Percentiles rank a stretch among this genome's conserved stretches.
Conservation (phyloP, 2,113 vertebrate species). For the Hemibates koningsi region DNA sequence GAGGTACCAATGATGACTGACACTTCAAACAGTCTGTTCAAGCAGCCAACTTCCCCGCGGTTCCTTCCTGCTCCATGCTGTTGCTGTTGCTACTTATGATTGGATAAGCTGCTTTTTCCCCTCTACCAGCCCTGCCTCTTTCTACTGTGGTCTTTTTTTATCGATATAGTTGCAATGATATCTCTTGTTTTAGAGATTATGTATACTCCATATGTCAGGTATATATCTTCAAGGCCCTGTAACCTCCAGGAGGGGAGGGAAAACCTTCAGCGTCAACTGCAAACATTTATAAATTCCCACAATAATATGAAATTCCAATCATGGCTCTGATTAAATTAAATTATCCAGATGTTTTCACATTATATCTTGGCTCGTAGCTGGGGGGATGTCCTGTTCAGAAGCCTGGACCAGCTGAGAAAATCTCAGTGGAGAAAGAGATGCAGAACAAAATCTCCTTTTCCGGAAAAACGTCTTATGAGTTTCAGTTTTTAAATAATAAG, state of each 20-base stretch:
- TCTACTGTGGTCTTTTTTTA: neutral
- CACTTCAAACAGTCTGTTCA: conserved; percentile 2
- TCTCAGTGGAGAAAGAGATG: neutral
- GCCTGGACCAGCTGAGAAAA: conserved; percentile 1
- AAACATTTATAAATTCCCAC: neutral
- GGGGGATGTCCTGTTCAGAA: neutral
- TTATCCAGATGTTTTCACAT: conserved; percentile 26
- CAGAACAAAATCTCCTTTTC: neutral
- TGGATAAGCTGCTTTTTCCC: neutral
- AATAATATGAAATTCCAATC: neutral
- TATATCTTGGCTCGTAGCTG: neutral
- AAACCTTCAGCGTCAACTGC: neutral
- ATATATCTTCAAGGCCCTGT: neutral
- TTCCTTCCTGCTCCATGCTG: conserved; percentile 7
- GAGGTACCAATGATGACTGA: neutral
- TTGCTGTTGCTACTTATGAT: neutral
- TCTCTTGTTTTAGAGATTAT: neutral
- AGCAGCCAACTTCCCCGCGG: neutral
- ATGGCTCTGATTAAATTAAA: neutral
- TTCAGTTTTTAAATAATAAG: neutral
- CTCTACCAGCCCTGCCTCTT: neutral
- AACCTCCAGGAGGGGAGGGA: neutral
- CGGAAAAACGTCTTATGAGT: neutral
- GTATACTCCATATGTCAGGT: neutral
- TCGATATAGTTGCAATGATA: neutral